phyloP scores from a whole-genome alignment of 2,888 invertebrate species.

The Cabera pusaria region DNA sequence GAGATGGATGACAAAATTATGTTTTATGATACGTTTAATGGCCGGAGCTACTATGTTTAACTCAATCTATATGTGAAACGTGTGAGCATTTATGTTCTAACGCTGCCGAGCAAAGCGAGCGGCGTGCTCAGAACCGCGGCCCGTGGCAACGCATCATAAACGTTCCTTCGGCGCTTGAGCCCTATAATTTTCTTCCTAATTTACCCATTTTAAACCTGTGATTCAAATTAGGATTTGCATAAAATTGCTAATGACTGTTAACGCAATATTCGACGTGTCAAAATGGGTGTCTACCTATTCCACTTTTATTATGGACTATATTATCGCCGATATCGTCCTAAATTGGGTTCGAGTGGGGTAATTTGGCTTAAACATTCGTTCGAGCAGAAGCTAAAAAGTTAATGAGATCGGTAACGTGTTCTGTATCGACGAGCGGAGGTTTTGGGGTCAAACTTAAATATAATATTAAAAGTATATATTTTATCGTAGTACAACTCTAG shows the following conservation, averaged over 20 bases:
- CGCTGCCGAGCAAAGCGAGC: constrained; percentile 1
- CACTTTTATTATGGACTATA: constrained; percentile 52
- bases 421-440: constrained; percentile 28
- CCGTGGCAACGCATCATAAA: constrained; percentile 56
- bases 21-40: constrained; percentile 4
- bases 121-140: constrained; percentile 43
- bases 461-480: too few relatives aligned
- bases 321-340: constrained; percentile 53
- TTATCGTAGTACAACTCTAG: too few relatives aligned
- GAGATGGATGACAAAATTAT: too few relatives aligned
- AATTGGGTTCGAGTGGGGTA: constrained; percentile 50
- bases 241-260: constrained; percentile 76
- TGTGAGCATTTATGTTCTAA: constrained; percentile 10
- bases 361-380: constrained; percentile 49
- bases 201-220: constrained; percentile 68
- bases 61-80: constrained; percentile 6
- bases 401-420: constrained; percentile 42
- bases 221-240: constrained; percentile 77
- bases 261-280: constrained; percentile 68
- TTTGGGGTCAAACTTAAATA: too few relatives aligned
- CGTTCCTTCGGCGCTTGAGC: constrained; percentile 63
- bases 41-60: constrained; percentile 1
- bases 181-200: constrained; percentile 75
- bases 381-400: constrained; percentile 53
- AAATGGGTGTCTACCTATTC: constrained; percentile 62